Evolutionary conservation across 1,140 invertebrate species (phyloP).

Genomic region (Leptoteleia sp.): DNA sequence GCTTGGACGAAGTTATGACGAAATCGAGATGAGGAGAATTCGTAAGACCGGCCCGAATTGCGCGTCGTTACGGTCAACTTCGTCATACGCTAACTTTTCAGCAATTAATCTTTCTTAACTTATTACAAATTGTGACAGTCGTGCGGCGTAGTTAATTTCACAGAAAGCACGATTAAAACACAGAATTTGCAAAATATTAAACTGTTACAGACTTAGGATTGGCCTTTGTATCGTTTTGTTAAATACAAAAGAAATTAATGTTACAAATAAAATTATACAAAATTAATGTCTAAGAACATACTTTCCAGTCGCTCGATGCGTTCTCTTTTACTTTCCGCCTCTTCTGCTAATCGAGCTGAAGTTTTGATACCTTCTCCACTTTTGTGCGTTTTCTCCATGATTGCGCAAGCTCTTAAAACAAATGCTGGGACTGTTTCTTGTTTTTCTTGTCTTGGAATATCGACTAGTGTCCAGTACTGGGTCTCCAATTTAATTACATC

Average conservation of each 20-base stretch:
- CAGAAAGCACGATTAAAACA: too few relatives aligned
- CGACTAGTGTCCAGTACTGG: conserved; percentile 95
- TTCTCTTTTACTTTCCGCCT: conserved; percentile 90
- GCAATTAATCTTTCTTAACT: not conserved
- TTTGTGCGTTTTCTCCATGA: conserved; percentile 95
- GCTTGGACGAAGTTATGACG: conserved; percentile 33
- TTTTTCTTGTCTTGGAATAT: conserved; percentile 93
- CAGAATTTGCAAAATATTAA: too few relatives aligned
- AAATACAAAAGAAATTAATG: too few relatives aligned
- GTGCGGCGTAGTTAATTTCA: too few relatives aligned
- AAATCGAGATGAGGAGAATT: conserved; percentile 21
- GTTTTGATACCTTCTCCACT: conserved; percentile 94
- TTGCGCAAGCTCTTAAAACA: conserved; percentile 92
- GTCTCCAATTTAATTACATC: conserved; percentile 95
- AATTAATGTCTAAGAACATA: conserved; percentile 77
- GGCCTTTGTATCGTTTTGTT: too few relatives aligned
- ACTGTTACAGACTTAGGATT: too few relatives aligned
- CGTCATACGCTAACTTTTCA: not conserved
- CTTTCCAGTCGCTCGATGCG: conserved; percentile 92
- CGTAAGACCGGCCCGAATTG: conserved; percentile 3
- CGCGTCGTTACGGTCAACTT: not conserved
- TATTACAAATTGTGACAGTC: too few relatives aligned
- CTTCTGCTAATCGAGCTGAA: conserved; percentile 89
- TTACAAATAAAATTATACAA: too few relatives aligned
- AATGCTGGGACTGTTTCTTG: conserved; percentile 94